phyloP scores from a whole-genome alignment of 30 jellyfish, hydroid and myxozoan species.

The Mastigias papua region DNA sequence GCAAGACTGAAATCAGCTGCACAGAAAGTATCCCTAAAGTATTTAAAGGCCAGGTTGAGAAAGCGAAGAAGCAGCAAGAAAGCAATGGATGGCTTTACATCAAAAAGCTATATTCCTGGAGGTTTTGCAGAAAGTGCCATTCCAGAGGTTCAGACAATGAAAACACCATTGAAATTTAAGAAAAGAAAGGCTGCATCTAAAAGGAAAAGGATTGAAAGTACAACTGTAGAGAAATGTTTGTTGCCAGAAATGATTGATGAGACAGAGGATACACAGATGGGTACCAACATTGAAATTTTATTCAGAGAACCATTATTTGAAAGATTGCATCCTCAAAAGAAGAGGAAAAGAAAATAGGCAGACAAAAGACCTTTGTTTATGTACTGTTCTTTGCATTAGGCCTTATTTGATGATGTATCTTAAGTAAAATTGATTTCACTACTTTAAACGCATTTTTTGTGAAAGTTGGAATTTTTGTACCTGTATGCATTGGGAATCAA shows the following conservation, averaged over 20 bases:
- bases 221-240: neutral
- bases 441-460: neutral
- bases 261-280: neutral
- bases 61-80: neutral
- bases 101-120: conserved; percentile 20
- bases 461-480: neutral
- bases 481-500: neutral
- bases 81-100: neutral
- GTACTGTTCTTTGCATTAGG: neutral
- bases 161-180: neutral
- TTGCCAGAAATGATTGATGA: neutral
- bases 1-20: conserved; percentile 24
- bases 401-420: neutral
- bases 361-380: neutral
- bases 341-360: neutral
- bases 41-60: conserved; percentile 3
- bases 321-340: conserved; percentile 2
- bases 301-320: conserved; percentile 23
- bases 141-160: conserved; percentile 3
- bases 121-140: conserved; percentile 19
- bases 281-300: neutral
- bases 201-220: neutral
- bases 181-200: conserved; percentile 7
- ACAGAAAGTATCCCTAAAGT: conserved; percentile 3
- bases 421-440: neutral